These are phyloP conservation scores for Choristoneura fumiferana DNA, from an alignment of 1,140 invertebrate species.

Conservation along the genomic window DNA sequence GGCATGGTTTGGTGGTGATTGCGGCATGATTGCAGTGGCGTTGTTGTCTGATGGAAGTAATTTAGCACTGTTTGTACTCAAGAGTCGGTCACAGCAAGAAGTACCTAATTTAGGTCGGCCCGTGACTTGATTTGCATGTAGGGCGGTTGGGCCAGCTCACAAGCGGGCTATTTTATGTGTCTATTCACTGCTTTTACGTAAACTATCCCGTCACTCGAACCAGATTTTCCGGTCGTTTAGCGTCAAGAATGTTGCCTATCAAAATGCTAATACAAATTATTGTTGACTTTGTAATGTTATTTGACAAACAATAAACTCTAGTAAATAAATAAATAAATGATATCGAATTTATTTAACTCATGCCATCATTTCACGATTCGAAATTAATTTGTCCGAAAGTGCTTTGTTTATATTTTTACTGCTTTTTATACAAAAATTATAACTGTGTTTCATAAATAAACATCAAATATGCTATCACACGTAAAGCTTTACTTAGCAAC, in stretches of 20 bases:
- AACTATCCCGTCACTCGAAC: conserved; percentile 36
- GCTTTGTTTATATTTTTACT: too few relatives aligned
- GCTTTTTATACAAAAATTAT: too few relatives aligned
- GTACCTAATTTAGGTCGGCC: conserved; percentile 67
- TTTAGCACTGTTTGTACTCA: conserved; percentile 49
- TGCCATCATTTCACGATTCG: too few relatives aligned
- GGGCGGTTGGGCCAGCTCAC: conserved; percentile 46
- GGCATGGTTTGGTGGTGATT: conserved; percentile 49
- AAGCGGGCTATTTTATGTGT: conserved; percentile 55
- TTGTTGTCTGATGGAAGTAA: conserved; percentile 60
- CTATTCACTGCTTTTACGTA: conserved; percentile 58
- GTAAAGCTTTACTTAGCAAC: not conserved
- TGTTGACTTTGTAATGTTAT: conserved; percentile 6
- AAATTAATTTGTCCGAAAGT: too few relatives aligned
- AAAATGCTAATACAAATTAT: not conserved
- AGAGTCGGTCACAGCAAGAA: conserved; percentile 53
- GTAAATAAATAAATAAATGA: too few relatives aligned
- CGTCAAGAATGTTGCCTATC: conserved; percentile 34
- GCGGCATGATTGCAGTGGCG: conserved; percentile 54
- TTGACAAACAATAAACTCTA: too few relatives aligned
- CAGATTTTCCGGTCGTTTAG: conserved; percentile 45
- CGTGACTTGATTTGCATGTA: conserved; percentile 75
- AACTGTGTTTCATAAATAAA: too few relatives aligned
- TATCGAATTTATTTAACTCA: too few relatives aligned
- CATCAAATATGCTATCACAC: not conserved